phyloP scores from a whole-genome alignment of 2,797 vertebrate genomes.

The Morelia viridis region DNA sequence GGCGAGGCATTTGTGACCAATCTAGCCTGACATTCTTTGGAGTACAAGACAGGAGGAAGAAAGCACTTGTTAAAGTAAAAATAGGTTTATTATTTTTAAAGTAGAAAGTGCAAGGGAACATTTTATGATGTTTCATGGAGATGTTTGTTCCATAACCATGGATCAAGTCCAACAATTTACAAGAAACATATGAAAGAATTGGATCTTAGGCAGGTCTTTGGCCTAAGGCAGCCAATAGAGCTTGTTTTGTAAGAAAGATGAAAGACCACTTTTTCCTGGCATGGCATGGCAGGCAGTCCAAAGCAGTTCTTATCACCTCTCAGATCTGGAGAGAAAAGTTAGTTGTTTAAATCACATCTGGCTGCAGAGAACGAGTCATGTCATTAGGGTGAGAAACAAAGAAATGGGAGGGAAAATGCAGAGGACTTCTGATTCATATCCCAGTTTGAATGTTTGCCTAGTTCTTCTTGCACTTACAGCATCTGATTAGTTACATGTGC shows the following conservation, averaged over 20 bases:
- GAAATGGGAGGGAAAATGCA: neutral
- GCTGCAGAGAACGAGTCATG: slow-evolving; percentile 48
- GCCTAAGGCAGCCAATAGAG: neutral
- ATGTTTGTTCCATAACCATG: slow-evolving; percentile 14
- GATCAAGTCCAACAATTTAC: slow-evolving; percentile 16
- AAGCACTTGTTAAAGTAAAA: slow-evolving; percentile 8
- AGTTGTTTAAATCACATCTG: slow-evolving; percentile 50
- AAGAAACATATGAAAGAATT: slow-evolving; percentile 22
- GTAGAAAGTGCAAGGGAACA: neutral
- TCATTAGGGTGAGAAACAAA: slow-evolving; percentile 44
- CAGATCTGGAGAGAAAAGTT: slow-evolving; percentile 63
- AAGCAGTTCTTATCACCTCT: slow-evolving; percentile 57
- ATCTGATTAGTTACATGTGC: slow-evolving; percentile 39
- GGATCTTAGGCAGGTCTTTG: slow-evolving; percentile 1
- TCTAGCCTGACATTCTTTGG: neutral
- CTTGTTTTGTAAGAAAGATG: slow-evolving; percentile 41
- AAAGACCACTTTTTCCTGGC: slow-evolving; percentile 5
- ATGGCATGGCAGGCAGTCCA: slow-evolving; percentile 42
- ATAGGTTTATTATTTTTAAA: neutral
- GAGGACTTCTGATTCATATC: slow-evolving; percentile 36
- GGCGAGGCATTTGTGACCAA: neutral
- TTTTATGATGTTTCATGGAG: neutral
- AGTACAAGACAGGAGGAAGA: neutral
- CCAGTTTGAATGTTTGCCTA: slow-evolving; percentile 27
- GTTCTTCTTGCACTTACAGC: slow-evolving; percentile 35